These are phyloP conservation scores for Chydorus sphaericus DNA, from an alignment of 2,888 invertebrate species.

Conservation along the genomic window DNA sequence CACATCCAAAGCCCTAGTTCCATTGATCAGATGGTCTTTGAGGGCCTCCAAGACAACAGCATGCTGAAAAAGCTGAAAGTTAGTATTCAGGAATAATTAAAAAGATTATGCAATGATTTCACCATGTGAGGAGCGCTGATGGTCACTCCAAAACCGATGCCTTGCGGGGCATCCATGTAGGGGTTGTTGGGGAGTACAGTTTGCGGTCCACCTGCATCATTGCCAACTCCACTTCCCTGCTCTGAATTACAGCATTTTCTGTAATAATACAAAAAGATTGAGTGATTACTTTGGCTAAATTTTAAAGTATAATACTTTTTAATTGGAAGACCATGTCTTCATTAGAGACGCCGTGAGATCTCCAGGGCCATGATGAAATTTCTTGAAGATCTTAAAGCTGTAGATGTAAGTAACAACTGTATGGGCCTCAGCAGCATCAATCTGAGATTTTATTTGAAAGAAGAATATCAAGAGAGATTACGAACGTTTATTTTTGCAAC, in stretches of 20 bases:
- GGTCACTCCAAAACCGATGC: conserved; percentile 87
- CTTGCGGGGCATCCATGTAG: conserved; percentile 80
- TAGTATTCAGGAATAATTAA: neutral
- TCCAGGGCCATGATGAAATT: conserved; percentile 97
- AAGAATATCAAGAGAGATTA: no score
- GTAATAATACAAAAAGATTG: conserved; percentile 9
- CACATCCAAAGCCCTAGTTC: conserved; percentile 70
- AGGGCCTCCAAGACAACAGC: conserved; percentile 78
- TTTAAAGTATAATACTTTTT: conserved; percentile 45
- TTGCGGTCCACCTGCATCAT: conserved; percentile 74
- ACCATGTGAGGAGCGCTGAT: conserved; percentile 97
- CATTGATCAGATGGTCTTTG: conserved; percentile 56
- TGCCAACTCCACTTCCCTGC: conserved; percentile 57
- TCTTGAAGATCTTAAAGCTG: no score
- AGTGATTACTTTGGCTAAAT: neutral
- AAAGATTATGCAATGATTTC: conserved; percentile 18
- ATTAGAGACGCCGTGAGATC: conserved; percentile 69
- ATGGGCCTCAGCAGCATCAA: no score
- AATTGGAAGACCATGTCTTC: conserved; percentile 63
- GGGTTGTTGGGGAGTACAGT: conserved; percentile 61
- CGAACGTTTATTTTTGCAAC: no score
- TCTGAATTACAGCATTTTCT: no score
- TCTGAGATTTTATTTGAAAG: no score
- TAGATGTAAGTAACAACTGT: no score
- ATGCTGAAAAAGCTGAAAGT: conserved; percentile 45